A percentile compares a stretch with the other conserved stretches of the same genome.
Conservation (phyloP, 2,888 invertebrate species). For the Pterostichus madidus region DNA sequence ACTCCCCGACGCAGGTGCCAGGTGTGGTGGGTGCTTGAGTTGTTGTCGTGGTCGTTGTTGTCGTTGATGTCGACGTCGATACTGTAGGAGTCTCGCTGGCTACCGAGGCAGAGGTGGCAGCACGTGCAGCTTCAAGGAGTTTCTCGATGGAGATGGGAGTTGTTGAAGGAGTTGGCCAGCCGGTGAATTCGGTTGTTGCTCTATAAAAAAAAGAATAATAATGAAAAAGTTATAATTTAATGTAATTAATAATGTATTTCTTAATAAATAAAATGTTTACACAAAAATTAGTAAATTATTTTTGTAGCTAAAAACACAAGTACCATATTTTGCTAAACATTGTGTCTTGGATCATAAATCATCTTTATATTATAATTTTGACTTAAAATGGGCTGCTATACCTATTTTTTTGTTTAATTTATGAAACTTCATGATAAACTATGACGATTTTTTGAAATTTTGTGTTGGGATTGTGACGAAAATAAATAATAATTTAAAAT, state of each 20-base stretch:
- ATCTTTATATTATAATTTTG: too few relatives aligned
- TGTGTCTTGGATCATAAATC: too few relatives aligned
- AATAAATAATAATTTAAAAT: too few relatives aligned
- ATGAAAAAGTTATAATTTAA: background rate
- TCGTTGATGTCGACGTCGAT: slow-evolving; percentile 83
- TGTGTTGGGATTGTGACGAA: too few relatives aligned
- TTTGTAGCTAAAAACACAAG: too few relatives aligned
- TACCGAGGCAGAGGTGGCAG: slow-evolving; percentile 81
- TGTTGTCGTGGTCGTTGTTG: slow-evolving; percentile 86
- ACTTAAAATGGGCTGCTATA: too few relatives aligned
- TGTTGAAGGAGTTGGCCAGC: slow-evolving; percentile 93
- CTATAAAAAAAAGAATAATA: slow-evolving; percentile 76
- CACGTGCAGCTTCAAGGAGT: slow-evolving; percentile 83
- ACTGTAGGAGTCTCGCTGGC: slow-evolving; percentile 75
- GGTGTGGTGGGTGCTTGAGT: slow-evolving; percentile 87
- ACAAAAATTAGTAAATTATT: too few relatives aligned
- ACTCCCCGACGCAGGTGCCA: slow-evolving; percentile 87
- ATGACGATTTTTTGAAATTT: too few relatives aligned
- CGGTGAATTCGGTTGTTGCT: slow-evolving; percentile 93
- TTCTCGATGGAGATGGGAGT: slow-evolving; percentile 92
- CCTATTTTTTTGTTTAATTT: too few relatives aligned
- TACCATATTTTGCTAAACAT: too few relatives aligned
- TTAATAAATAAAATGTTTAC: too few relatives aligned
- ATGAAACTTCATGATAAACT: too few relatives aligned
- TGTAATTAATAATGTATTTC: background rate